Conservation (phyloP, 1,140 invertebrate genomes). For the Drosophila santomea region DNA sequence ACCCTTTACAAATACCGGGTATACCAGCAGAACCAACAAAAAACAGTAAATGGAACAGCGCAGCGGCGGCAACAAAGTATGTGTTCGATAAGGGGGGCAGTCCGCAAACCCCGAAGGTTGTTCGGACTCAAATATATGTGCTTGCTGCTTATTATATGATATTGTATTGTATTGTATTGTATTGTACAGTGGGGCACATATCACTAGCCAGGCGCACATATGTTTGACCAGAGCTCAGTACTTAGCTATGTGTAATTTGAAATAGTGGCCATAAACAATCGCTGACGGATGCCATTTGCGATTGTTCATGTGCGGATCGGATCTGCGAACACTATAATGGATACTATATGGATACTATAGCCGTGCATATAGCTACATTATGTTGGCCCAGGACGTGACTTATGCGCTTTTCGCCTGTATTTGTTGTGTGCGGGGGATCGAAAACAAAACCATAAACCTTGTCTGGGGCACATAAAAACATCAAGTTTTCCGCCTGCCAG, state of each 20-base stretch:
- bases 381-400: constrained; percentile 72
- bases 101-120: constrained; percentile 47
- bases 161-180: constrained; percentile 16
- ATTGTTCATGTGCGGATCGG: constrained; percentile 32
- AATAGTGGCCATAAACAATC: constrained; percentile 48
- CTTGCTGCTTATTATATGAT: constrained; percentile 25
- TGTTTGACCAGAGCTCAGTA: constrained; percentile 8
- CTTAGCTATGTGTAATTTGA: constrained; percentile 34
- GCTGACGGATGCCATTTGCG: constrained; percentile 44
- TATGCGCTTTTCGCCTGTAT: constrained; percentile 46
- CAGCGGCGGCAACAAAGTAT: constrained; percentile 32
- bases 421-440: constrained; percentile 20
- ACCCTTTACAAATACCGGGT: neutral
- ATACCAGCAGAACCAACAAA: constrained; percentile 11
- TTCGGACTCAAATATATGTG: constrained; percentile 33
- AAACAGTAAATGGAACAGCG: constrained; percentile 15
- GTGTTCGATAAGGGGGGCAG: constrained; percentile 45
- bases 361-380: constrained; percentile 24
- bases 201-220: constrained; percentile 22
- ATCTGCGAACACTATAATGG: constrained; percentile 23
- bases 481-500: constrained; percentile 36
- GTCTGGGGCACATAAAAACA: constrained; percentile 64
- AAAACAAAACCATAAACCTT: constrained; percentile 79
- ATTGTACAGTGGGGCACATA: constrained; percentile 23
- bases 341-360: constrained; percentile 25